Evolutionary conservation across 2,888 invertebrate species (phyloP), one percentile per base, ranked within the genome.

Genomic region (Lacanobia wlatinum): DNA sequence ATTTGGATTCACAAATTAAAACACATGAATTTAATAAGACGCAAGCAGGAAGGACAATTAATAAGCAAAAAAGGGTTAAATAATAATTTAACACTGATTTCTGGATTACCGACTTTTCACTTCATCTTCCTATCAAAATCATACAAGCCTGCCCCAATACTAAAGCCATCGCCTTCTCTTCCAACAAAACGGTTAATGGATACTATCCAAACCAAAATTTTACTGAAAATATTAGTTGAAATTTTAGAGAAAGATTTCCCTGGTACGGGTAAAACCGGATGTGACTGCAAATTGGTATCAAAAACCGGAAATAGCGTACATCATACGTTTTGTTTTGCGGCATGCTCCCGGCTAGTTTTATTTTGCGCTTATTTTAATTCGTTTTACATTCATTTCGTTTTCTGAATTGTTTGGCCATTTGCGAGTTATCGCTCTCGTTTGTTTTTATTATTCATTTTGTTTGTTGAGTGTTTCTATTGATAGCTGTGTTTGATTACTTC

Each of bases 241-340:
- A 14, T 46, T 6, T 16, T 12, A 23, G 18, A 16, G 12, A 34
- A 48, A 28, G 23, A 34, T 64, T 53, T 63, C 52, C 4, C 4
- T 58, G 43, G 67, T 78, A 68, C 14, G 8, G 60, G 50, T 60
- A 16, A 64, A 65, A 58, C 83, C 84, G 87, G 87, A 89, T 79
- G 84, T 78, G 59, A 80, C 58, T 69, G 73, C 75, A 88, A 89
- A 90, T 89, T 88, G 90, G 60, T 76, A 75, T 68, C 53, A 67
- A 73, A 73, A 79, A 70, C 69, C 81, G 75, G 83, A 78, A 73
- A 83, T 78, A 64, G 65, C 53, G 40, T 40, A 65, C 28, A 73
- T 69, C 73, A 70, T 76, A 76, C 68, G 83, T 80, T 79, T 85
- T 84, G 84, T 86, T 85, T 84, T 70, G 78, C 48, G 73, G 73